Evolutionary conservation across 2,797 vertebrate species (phyloP).

Genomic region (Poeciliopsis presidionis): DNA sequence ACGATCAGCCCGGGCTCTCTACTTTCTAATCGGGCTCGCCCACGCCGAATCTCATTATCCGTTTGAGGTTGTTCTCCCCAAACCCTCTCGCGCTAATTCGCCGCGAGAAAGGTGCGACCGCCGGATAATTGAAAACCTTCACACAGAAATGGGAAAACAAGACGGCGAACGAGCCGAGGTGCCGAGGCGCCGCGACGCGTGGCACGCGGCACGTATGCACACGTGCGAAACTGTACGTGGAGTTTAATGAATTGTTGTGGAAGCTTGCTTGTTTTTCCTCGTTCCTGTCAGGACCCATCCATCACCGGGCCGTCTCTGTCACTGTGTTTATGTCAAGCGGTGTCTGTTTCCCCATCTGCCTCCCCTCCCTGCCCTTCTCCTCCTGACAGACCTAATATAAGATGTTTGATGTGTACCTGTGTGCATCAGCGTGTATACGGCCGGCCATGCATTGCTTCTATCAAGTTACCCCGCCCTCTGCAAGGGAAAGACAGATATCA

Average conservation of each 20-base stretch:
- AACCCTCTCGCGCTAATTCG: constrained; percentile 51
- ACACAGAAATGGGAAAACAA: constrained; percentile 42
- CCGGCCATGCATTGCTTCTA: constrained; percentile 64
- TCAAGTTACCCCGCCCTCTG: constrained; percentile 61
- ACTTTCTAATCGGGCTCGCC: constrained; percentile 25
- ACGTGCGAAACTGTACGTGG: constrained; percentile 2
- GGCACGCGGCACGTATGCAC: not conserved
- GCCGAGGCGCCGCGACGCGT: constrained; percentile 18
- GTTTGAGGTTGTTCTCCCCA: constrained; percentile 32
- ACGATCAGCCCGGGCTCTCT: constrained; percentile 27
- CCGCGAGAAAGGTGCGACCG: constrained; percentile 31
- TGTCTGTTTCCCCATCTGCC: constrained; percentile 32
- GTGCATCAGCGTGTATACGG: constrained; percentile 58
- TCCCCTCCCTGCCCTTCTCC: constrained; percentile 19
- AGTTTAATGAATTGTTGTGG: constrained; percentile 37
- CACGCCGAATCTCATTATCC: constrained; percentile 55
- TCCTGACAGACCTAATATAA: constrained; percentile 71
- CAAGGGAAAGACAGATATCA: constrained; percentile 70
- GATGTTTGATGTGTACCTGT: constrained; percentile 74
- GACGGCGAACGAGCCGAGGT: constrained; percentile 43
- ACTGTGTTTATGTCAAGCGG: constrained; percentile 33
- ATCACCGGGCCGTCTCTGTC: constrained; percentile 40
- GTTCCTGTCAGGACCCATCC: constrained; percentile 25
- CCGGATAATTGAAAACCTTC: constrained; percentile 69
- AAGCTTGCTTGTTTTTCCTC: constrained; percentile 8